A percentile compares a stretch with the other conserved stretches of the same genome.
Evolutionary conservation across 2,888 invertebrate species (phyloP).

Genomic region (Lypha dubia): DNA sequence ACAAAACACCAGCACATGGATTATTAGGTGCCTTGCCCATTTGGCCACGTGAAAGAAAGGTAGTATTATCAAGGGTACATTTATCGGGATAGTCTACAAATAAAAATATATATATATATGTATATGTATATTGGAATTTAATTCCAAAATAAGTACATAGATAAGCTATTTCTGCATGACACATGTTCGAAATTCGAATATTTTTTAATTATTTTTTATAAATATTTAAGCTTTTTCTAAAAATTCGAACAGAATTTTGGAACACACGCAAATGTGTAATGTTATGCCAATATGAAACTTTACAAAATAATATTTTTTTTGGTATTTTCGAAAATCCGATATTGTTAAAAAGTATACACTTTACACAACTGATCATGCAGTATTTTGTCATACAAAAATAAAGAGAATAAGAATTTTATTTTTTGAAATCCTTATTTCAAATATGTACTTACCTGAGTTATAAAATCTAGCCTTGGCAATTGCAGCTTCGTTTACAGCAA

Average conservation of each 20-base stretch:
- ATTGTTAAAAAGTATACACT: too few relatives aligned
- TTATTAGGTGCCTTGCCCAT: slow-evolving; percentile 78
- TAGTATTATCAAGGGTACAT: slow-evolving; percentile 75
- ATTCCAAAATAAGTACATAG: too few relatives aligned
- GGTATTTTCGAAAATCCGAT: background rate
- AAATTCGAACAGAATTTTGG: slow-evolving; percentile 2
- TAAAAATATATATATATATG: background rate
- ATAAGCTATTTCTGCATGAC: too few relatives aligned
- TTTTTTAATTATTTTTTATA: too few relatives aligned
- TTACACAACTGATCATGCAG: too few relatives aligned
- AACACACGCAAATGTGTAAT: too few relatives aligned
- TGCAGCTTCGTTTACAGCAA: slow-evolving; percentile 74
- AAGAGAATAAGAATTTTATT: too few relatives aligned
- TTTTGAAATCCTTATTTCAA: too few relatives aligned
- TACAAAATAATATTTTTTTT: background rate
- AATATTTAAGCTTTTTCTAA: background rate
- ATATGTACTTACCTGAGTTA: slow-evolving; percentile 77
- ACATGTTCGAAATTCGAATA: too few relatives aligned
- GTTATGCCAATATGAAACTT: background rate
- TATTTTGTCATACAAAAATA: too few relatives aligned
- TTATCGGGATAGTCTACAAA: slow-evolving; percentile 78
- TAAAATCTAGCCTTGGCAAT: slow-evolving; percentile 74
- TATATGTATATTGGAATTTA: background rate
- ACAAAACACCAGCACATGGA: slow-evolving; percentile 77
- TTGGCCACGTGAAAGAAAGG: slow-evolving; percentile 78